Percentiles rank a stretch among this genome's conserved stretches.
These are phyloP conservation scores for Potorous gilbertii DNA, from an alignment of 2,797 vertebrate species.

Conservation along the genomic window DNA sequence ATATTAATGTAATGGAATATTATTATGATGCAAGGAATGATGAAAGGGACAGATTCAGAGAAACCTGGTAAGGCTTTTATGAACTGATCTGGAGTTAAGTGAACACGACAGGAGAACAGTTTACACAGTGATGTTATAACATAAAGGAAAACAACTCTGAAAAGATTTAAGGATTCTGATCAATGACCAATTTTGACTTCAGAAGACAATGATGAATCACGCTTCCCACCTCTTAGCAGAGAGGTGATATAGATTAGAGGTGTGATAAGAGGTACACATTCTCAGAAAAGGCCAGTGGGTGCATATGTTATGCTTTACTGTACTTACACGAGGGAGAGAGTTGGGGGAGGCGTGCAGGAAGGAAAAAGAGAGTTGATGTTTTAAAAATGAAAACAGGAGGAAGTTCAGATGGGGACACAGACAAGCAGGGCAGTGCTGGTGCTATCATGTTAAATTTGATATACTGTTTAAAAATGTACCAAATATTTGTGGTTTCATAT, in stretches of 20 bases:
- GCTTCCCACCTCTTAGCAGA: not conserved
- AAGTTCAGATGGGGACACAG: not conserved
- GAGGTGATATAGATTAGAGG: not conserved
- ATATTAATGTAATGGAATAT: not conserved
- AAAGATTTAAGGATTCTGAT: not conserved
- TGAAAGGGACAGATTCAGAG: not conserved
- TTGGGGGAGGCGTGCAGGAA: not conserved
- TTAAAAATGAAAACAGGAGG: not conserved
- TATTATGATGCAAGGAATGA: not conserved
- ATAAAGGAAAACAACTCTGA: not conserved
- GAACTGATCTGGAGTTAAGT: not conserved
- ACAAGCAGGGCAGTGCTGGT: not conserved
- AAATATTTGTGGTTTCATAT: not conserved
- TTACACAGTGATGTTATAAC: not conserved
- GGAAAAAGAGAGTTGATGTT: not conserved
- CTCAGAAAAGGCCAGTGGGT: not conserved
- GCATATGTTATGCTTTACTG: not conserved
- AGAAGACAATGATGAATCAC: not conserved
- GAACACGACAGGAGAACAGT: not conserved
- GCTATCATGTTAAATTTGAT: conserved; percentile 1
- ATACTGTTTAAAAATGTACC: not conserved
- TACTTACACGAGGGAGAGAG: not conserved
- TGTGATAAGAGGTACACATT: not conserved
- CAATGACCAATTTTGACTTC: not conserved
- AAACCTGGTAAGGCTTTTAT: not conserved